phyloP scores from a whole-genome alignment of 2,888 invertebrate species.

The Peribatodes rhomboidaria region DNA sequence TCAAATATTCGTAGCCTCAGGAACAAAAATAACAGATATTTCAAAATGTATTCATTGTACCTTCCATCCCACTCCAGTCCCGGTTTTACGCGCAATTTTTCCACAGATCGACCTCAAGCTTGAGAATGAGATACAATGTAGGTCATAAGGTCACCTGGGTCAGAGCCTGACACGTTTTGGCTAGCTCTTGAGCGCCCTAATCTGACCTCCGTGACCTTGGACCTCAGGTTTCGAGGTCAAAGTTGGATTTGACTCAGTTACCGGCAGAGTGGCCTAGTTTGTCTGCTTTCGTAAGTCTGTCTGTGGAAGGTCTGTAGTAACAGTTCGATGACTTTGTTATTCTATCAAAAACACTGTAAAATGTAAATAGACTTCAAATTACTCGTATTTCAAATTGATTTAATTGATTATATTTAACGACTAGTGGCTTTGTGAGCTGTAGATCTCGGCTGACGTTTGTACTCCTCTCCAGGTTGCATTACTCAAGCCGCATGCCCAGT shows the following conservation, averaged over 20 bases:
- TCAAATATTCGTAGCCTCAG: too few relatives aligned
- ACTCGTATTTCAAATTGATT: too few relatives aligned
- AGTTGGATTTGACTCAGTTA: constrained; percentile 49
- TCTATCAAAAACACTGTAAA: too few relatives aligned
- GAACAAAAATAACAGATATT: too few relatives aligned
- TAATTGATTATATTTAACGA: too few relatives aligned
- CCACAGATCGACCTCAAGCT: constrained; percentile 64
- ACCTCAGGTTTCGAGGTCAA: constrained; percentile 67
- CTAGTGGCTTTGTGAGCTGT: too few relatives aligned
- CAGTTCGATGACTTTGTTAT: not conserved
- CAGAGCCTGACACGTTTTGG: constrained; percentile 69
- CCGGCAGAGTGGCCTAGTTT: constrained; percentile 24
- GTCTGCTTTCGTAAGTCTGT: constrained; percentile 10
- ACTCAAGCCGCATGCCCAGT: too few relatives aligned
- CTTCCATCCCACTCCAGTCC: not conserved
- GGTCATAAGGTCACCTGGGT: constrained; percentile 67
- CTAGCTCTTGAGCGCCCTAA: constrained; percentile 72
- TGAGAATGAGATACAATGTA: constrained; percentile 65
- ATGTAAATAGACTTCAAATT: too few relatives aligned
- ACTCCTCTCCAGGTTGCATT: too few relatives aligned
- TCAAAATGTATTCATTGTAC: not conserved
- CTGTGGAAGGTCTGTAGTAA: not conserved
- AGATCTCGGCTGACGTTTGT: too few relatives aligned
- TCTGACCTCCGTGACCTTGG: constrained; percentile 75
- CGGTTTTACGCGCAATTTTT: constrained; percentile 25